Evolutionary conservation across 2,113 vertebrate species (phyloP).

Genomic region (Toxostoma redivivum): DNA sequence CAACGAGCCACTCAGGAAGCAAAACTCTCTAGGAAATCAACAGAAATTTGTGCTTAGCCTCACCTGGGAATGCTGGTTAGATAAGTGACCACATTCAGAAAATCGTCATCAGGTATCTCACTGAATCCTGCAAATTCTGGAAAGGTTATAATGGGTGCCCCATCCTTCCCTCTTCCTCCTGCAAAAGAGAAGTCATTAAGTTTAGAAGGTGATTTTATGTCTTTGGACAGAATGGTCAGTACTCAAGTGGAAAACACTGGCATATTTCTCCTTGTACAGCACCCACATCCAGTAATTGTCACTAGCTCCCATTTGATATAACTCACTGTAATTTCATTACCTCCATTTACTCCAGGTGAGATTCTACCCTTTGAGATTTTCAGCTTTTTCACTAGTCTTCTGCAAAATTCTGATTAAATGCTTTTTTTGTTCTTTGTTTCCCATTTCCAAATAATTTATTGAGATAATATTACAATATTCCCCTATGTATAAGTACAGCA

Average conservation of each 20-base stretch:
- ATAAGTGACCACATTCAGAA: conserved; percentile 91
- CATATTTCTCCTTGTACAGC: background rate
- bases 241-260: background rate
- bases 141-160: conserved; percentile 91
- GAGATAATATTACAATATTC: background rate
- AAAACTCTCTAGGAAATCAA: background rate
- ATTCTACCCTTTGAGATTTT: background rate
- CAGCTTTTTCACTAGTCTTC: background rate
- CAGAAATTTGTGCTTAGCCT: background rate
- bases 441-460: background rate
- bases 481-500: background rate
- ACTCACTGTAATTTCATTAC: background rate
- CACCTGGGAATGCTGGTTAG: conserved; percentile 95
- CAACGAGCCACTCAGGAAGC: background rate
- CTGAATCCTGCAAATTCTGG: conserved; percentile 89
- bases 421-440: background rate
- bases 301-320: background rate
- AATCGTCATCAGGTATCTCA: conserved; percentile 90
- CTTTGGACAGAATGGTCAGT: background rate
- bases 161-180: conserved; percentile 93
- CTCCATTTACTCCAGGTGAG: background rate
- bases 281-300: background rate
- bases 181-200: conserved; percentile 13
- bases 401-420: background rate
- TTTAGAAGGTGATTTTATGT: background rate